Percentiles rank a stretch among this genome's conserved stretches.
phyloP scores from a whole-genome alignment of 1,140 invertebrate genomes.

The Drosophila mauritiana region DNA sequence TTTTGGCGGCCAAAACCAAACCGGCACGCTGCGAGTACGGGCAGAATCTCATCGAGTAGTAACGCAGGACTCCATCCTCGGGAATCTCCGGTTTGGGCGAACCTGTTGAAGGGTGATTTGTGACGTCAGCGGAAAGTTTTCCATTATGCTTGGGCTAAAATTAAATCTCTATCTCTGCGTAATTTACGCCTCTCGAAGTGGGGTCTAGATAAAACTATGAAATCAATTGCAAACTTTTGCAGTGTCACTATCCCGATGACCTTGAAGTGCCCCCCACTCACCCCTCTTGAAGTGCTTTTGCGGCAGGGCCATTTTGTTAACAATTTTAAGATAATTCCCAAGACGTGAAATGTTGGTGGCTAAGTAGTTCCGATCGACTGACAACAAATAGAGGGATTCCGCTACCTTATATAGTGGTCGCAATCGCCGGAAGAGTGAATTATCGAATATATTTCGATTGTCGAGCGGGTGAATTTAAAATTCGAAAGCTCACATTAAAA shows the following conservation, averaged over 20 bases:
- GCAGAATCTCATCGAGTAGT: constrained; percentile 96
- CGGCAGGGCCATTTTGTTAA: constrained; percentile 49
- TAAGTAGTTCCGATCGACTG: constrained; percentile 11
- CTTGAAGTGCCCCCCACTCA: constrained; percentile 49
- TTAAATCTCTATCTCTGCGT: constrained; percentile 22
- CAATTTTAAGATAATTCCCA: constrained; percentile 8
- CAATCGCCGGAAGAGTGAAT: not conserved
- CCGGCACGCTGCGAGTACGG: constrained; percentile 94
- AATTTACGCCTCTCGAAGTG: constrained; percentile 17
- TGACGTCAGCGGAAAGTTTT: constrained; percentile 44
- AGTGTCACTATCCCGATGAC: constrained; percentile 27
- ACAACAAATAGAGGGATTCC: not conserved
- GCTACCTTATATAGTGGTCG: constrained; percentile 15
- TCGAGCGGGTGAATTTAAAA: not conserved
- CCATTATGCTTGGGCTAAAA: constrained; percentile 22
- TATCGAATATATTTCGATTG: constrained; percentile 15
- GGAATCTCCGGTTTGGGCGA: constrained; percentile 87
- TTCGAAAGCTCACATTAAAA: not conserved
- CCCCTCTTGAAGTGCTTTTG: constrained; percentile 68
- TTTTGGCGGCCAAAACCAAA: constrained; percentile 92
- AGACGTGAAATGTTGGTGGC: constrained; percentile 15
- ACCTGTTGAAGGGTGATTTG: constrained; percentile 85
- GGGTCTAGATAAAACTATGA: constrained; percentile 34
- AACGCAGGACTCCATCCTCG: constrained; percentile 88
- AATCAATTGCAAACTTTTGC: constrained; percentile 30